Percentiles rank a stretch among this genome's conserved stretches.
phyloP scores from a whole-genome alignment of 2,888 invertebrate species.

The Onthophagus sagittarius region DNA sequence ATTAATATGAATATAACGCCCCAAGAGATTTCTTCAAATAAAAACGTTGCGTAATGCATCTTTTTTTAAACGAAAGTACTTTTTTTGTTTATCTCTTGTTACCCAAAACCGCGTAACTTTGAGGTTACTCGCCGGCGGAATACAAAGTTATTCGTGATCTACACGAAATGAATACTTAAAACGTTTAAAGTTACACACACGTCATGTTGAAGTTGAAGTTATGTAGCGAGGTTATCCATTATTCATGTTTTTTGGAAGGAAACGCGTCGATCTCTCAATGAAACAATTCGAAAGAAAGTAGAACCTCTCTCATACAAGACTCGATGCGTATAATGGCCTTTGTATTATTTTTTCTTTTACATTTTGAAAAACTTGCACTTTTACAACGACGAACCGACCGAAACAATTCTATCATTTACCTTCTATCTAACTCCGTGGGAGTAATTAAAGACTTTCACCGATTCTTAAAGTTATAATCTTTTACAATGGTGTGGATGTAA shows the following conservation, averaged over 20 bases:
- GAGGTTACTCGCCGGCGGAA: background rate
- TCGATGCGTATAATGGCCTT: background rate
- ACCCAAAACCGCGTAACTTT: background rate
- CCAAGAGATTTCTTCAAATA: background rate
- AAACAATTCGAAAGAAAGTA: background rate
- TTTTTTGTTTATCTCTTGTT: background rate
- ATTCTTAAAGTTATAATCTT: background rate
- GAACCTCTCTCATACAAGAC: background rate
- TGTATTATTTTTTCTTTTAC: too few species aligned
- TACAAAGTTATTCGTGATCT: background rate
- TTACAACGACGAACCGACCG: background rate
- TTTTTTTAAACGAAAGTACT: background rate
- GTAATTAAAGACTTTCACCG: background rate
- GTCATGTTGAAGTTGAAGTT: too few species aligned
- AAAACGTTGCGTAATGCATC: background rate
- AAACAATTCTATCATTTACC: background rate
- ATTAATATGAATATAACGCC: background rate
- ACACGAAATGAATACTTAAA: background rate
- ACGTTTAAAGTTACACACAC: background rate
- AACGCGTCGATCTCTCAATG: background rate
- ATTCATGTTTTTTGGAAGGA: background rate
- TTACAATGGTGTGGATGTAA: background rate
- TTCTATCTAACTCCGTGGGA: background rate
- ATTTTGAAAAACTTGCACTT: background rate
- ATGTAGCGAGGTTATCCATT: background rate